Evolutionary conservation across 2,797 vertebrate genomes (phyloP), one percentile per base, ranked within the genome.

Genomic region (Mycteria americana): DNA sequence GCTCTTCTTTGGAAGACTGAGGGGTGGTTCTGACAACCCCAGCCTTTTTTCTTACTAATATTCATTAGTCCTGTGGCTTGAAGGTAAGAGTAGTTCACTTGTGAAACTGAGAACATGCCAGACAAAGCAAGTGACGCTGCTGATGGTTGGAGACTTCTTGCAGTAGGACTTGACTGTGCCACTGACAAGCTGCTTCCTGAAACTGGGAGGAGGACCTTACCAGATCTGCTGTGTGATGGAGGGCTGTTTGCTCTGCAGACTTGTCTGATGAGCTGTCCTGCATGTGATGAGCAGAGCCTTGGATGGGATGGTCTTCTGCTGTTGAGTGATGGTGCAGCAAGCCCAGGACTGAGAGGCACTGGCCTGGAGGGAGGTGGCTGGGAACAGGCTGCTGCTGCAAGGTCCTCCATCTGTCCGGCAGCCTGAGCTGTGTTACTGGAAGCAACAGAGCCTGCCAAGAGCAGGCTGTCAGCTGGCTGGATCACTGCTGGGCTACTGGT

Each of bases 381-480:
- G 50, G 54, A 78, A 43, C 62, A 48, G 46, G 13, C 39, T 45
- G 33, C 22, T 74, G 46, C 62, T 65, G 39, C 1, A 18, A 33
- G 39, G 41, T 62, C 23, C 31, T 70, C 39, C 4, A 4, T 62
- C 41, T 50, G 19, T 17, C 41, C 2, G 1, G 62, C 50, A 85
- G 46, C 80, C 69, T 60, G 65, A 27, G 76, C 80, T 56, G 19
- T 31, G 62, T 77, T 62, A 46, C 51, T 70, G 77, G 73, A 92
- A 80, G 69, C 53, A 77, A 45, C 62, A 54, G 83, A 72, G 56
- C 54, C 39, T 89, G 94, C 89, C 80, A 79, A 83, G 72, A 67
- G 78, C 81, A 43, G 64, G 53, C 78, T 72, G 83, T 94, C 81
- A 70, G 76, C 84, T 84, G 88, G 82, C 60, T 75, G 69, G 11